A percentile compares a stretch with the other conserved stretches of the same genome.
phyloP scores from a whole-genome alignment of 2,113 vertebrate species.

The Dicerorhinus sumatrensis region DNA sequence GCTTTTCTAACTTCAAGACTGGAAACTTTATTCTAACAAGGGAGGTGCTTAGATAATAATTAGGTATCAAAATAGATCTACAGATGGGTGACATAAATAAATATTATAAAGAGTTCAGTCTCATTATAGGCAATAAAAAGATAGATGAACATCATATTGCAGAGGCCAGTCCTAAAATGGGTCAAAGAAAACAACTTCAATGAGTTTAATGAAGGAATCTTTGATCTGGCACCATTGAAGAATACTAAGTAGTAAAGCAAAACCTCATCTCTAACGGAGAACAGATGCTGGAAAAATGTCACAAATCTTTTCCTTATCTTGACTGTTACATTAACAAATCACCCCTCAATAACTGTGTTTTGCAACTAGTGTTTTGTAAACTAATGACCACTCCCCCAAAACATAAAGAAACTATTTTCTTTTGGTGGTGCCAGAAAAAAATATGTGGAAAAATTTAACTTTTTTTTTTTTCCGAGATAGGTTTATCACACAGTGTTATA shows the following conservation, averaged over 20 bases:
- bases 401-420: background rate
- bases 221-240: background rate
- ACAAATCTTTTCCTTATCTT: background rate
- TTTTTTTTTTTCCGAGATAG: background rate
- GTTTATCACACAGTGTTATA: background rate
- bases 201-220: slow-evolving; percentile 17
- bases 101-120: background rate
- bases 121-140: background rate
- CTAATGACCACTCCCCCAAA: rapidly evolving
- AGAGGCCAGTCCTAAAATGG: background rate
- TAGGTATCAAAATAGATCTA: background rate
- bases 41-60: background rate
- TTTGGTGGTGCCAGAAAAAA: background rate
- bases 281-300: background rate
- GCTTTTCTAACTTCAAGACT: background rate
- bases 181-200: background rate
- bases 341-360: rapidly evolving
- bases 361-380: background rate
- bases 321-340: rapidly evolving
- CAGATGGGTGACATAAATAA: background rate
- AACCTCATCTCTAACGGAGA: background rate
- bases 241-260: background rate
- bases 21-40: background rate
- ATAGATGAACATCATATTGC: background rate
- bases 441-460: background rate